Base-by-base conservation (phyloP, 2,113 vertebrate genomes). In the Gymnarchus niloticus region DNA sequence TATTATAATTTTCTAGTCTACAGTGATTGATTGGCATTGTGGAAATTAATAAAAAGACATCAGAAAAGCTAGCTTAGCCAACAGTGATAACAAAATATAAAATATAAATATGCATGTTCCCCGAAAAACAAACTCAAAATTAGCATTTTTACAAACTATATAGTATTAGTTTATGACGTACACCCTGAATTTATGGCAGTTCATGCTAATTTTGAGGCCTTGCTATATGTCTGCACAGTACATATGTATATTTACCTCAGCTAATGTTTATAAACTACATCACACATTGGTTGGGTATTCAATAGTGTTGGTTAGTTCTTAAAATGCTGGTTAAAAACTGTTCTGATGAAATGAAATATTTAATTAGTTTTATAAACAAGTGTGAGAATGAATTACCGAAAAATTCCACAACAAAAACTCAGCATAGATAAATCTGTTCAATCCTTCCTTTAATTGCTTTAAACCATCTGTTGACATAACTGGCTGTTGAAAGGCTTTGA, bases 211-310 rank as follows among this genome's bases (percentile, higher is more conserved):
- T 48, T n/a, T 78, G 23, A 44, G 6, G 19, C 44, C 8, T 48
- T 78, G 76, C n/a, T 7, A 23, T 23, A 48, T 46, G 76, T 78
- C 19, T 77, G 76, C 3, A 9, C 76, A 78, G 44, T 78, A n/a
- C 76, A 48, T 41, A 78, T n/a, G n/a, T n/a, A n/a, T 23, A 48
- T 23, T 78, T 78, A 73, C 65, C 33, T 73, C 28, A 37, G 65
- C 12, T 73, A 73, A 73, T 73, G 65, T 73, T 73, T 41, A 73
- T 73, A 41, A 73, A 73, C 33, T 73, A 33, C 65, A 73, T 73
- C 33, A 28, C 33, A 73, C 33, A 17, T 33, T 7, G 25, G 49
- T 81, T 17, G 46, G 48, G 80, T 19, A 54, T 82, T 82, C 12
- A 56, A 33, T 81, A 46, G 46, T 81, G 23, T 48, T 12, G 2